phyloP scores from a whole-genome alignment of 2,888 invertebrate genomes.

The Orthonychiurus folsomi region DNA sequence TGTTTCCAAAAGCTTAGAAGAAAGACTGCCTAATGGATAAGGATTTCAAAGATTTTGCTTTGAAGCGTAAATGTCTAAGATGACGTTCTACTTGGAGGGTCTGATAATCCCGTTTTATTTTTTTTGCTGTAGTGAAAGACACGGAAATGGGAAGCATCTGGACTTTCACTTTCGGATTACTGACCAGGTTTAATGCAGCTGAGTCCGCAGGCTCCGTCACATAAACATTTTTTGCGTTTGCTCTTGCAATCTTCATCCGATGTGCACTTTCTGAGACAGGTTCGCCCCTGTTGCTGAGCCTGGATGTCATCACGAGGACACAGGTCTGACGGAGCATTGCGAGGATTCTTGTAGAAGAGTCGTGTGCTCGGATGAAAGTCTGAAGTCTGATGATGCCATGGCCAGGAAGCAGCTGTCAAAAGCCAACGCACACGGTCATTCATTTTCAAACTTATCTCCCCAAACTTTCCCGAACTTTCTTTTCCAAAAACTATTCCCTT shows the following conservation, averaged over 20 bases:
- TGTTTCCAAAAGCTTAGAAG: too few species aligned
- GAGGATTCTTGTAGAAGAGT: constrained; percentile 23
- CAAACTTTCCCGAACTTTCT: not conserved
- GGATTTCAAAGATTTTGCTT: too few species aligned
- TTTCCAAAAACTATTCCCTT: not conserved
- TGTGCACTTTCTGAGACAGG: constrained; percentile 83
- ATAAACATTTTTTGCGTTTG: constrained; percentile 90
- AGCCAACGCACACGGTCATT: too few species aligned
- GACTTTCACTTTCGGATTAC: too few species aligned
- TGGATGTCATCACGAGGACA: constrained; percentile 80
- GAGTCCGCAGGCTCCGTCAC: constrained; percentile 93
- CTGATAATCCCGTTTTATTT: too few species aligned
- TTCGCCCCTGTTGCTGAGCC: constrained; percentile 70
- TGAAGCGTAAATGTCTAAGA: too few species aligned
- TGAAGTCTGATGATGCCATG: constrained; percentile 22
- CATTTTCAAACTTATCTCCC: too few species aligned
- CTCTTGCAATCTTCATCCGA: constrained; percentile 94
- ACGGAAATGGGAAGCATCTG: too few species aligned
- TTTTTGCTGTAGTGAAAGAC: too few species aligned
- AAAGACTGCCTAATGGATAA: too few species aligned
- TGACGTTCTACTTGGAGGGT: too few species aligned
- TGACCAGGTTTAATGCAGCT: constrained; percentile 94
- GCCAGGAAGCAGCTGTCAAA: constrained; percentile 8
- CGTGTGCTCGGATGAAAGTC: constrained; percentile 16
- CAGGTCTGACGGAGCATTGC: constrained; percentile 63